Conservation (phyloP, 2,888 invertebrate genomes). For the Tromatobia lineatoria region DNA sequence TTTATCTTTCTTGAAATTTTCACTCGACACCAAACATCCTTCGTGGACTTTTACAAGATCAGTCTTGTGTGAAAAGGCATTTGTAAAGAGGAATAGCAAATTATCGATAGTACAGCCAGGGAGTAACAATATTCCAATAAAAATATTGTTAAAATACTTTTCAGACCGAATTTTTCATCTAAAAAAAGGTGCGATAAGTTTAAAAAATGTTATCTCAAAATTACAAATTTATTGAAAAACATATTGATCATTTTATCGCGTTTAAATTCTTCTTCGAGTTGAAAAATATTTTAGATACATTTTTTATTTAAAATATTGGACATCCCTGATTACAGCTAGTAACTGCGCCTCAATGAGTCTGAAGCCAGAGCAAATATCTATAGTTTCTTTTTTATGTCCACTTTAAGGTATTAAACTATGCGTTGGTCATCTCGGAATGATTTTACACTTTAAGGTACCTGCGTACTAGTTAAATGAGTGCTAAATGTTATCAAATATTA, state of each 20-base stretch:
- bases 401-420: constrained; percentile 12
- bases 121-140: no score
- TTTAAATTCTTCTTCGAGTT: no score
- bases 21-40: constrained; percentile 22
- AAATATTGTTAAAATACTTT: no score
- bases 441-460: constrained; percentile 9
- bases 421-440: constrained; percentile 42
- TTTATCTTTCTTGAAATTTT: constrained; percentile 3
- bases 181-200: no score
- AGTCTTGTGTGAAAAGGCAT: constrained; percentile 71
- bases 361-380: constrained; percentile 35
- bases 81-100: constrained; percentile 62
- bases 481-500: neutral
- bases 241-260: no score
- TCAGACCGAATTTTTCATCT: no score
- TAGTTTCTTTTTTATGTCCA: constrained; percentile 9
- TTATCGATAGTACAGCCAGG: constrained; percentile 49
- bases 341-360: constrained; percentile 70
- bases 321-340: constrained; percentile 17
- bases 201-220: no score
- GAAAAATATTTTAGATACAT: no score
- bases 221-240: no score
- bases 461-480: constrained; percentile 8
- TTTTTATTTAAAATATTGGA: no score
- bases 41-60: constrained; percentile 62